Percentiles rank a stretch among this genome's conserved stretches.
phyloP scores from a whole-genome alignment of 2,888 invertebrate genomes.

The Bellardia bayeri region DNA sequence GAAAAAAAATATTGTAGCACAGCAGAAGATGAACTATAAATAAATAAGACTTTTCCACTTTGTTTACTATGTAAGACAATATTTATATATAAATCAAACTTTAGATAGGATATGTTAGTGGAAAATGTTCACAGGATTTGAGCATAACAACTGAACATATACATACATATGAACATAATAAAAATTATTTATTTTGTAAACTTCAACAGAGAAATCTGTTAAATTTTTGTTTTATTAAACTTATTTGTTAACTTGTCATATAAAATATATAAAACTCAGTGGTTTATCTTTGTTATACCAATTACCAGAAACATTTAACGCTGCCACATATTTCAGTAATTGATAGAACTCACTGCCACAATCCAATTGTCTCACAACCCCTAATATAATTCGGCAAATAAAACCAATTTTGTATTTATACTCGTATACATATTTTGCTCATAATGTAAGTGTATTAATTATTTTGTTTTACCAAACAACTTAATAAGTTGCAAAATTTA shows the following conservation, averaged over 20 bases:
- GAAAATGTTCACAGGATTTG: slow-evolving; percentile 48
- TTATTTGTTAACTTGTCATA: too few species aligned
- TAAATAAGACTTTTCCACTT: slow-evolving; percentile 42
- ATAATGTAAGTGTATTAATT: neutral
- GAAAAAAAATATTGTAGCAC: neutral
- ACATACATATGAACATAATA: slow-evolving; percentile 15
- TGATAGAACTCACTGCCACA: neutral
- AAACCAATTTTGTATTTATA: neutral
- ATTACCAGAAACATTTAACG: too few species aligned
- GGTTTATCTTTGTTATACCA: neutral
- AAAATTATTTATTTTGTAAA: slow-evolving; percentile 15
- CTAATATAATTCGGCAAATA: neutral
- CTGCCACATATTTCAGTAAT: neutral
- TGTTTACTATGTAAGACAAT: slow-evolving; percentile 51
- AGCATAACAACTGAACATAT: neutral
- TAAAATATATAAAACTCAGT: neutral
- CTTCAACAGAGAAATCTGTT: neutral
- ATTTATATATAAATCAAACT: slow-evolving; percentile 35
- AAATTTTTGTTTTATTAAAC: neutral
- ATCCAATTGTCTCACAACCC: neutral
- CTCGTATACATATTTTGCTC: neutral
- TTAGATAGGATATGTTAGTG: slow-evolving; percentile 38
- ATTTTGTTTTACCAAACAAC: neutral
- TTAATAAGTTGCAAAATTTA: neutral
- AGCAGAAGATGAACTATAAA: neutral